Conservation (phyloP, 2,797 vertebrate species). For the Streptopelia turtur region DNA sequence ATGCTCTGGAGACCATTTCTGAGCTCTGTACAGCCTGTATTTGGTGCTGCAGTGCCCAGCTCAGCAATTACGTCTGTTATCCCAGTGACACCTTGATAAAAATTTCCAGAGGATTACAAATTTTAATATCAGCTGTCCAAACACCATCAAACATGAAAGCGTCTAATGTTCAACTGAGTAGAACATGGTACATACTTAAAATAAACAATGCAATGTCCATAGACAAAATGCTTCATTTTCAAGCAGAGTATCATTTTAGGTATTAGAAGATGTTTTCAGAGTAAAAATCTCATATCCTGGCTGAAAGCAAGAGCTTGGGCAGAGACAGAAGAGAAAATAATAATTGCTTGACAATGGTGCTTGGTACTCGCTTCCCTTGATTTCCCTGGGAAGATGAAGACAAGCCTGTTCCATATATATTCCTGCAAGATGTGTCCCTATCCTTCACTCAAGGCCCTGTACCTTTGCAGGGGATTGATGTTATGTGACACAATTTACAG, state of each 20-base stretch:
- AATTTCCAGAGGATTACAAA: background rate
- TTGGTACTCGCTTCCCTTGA: fast-evolving
- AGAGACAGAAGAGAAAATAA: background rate
- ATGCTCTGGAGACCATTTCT: background rate
- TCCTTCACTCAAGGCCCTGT: background rate
- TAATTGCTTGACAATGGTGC: background rate
- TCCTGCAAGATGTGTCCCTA: background rate
- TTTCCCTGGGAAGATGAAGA: background rate
- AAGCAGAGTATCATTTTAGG: background rate
- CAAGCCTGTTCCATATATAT: background rate
- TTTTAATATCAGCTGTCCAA: background rate
- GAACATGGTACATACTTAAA: background rate
- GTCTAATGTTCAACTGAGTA: background rate
- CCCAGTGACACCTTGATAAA: background rate
- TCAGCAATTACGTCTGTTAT: background rate
- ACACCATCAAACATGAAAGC: background rate
- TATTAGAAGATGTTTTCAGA: background rate
- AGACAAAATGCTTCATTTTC: background rate
- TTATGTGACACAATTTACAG: background rate
- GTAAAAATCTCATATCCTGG: background rate
- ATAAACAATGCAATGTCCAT: background rate
- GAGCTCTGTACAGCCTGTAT: background rate
- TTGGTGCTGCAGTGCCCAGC: background rate
- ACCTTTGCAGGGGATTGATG: background rate
- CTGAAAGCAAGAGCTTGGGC: background rate